Evolutionary conservation across 2,797 vertebrate species (phyloP), one percentile per base, ranked within the genome.

Genomic region (Gallinago solitaria): DNA sequence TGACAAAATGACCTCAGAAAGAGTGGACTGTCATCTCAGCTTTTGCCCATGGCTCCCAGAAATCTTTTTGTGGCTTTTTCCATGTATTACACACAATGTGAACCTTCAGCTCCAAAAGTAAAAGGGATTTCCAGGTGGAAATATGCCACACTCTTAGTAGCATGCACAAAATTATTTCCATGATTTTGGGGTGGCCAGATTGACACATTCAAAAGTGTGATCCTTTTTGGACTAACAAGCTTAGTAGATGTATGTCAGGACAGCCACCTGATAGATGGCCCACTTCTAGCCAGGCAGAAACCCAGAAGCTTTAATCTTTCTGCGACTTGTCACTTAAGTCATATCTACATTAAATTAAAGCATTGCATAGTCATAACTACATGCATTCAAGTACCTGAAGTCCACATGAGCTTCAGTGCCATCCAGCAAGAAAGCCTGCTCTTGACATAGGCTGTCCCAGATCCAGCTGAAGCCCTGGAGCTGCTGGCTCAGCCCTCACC

Each of bases 201-300:
- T 60, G 70, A 63, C 1, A 2, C 1, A 0, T 48, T 79, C 0
- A 0, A 67, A 70, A 68, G 13, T 4, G 13, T 69, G 47, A 63
- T 33, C 24, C 39, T 79, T 69, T 88, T 76, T 51, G 84, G 82
- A 84, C 51, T 89, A 64, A 77, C n/a, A 53, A 24, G 33, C 48
- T 54, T 67, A 65, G 69, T 7, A 59, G 47, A 35, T 6, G 2
- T 87, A 87, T 76, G 47, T 53, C 77, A 92, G 48, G 59, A 33
- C 17, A 75, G 41, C 23, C 30, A 53, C 18, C 35, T 91, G 68
- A 54, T 54, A 90, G 65, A 59, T 35, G 57, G 54, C 16, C 33
- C 20, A 30, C 54, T 78, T 78, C 50, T 69, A 88, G 54, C 21
- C n/a, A 90, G 53, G 54, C 28, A 69, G 59, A 76, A 83, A 74